Evolutionary conservation across 1,140 invertebrate genomes (phyloP).

Genomic region (Eubasilissa regina): DNA sequence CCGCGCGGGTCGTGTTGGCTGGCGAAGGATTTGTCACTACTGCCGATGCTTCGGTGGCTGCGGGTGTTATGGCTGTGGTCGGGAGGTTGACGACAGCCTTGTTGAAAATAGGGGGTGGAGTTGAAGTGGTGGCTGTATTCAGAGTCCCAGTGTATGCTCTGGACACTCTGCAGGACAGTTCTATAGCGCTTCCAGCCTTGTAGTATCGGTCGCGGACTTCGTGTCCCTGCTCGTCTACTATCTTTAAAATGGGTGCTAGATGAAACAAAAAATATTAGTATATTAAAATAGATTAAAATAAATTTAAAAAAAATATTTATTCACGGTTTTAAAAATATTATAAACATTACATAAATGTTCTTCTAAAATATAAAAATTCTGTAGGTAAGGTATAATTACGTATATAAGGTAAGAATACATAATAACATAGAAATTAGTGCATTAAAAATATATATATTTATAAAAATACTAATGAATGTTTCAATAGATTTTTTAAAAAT

Average conservation of each 20-base stretch:
- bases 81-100: slow-evolving; percentile 31
- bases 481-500: too few species aligned
- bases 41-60: too few species aligned
- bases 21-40: not conserved
- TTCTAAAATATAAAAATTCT: too few species aligned
- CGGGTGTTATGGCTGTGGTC: slow-evolving; percentile 1
- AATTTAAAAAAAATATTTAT: too few species aligned
- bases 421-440: too few species aligned
- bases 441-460: too few species aligned
- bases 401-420: too few species aligned
- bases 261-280: slow-evolving; percentile 27
- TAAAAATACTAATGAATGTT: too few species aligned
- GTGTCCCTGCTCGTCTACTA: slow-evolving; percentile 79
- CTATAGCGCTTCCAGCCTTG: slow-evolving; percentile 81
- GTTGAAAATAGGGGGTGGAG: slow-evolving; percentile 23
- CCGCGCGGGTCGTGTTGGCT: not conserved
- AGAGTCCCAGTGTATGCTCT: slow-evolving; percentile 62
- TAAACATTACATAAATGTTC: too few species aligned
- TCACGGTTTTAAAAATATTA: too few species aligned
- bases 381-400: too few species aligned
- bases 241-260: slow-evolving; percentile 77
- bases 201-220: slow-evolving; percentile 81
- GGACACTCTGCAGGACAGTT: slow-evolving; percentile 77
- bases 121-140: slow-evolving; percentile 57
- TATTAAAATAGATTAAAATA: too few species aligned